phyloP scores from a whole-genome alignment of 1,140 invertebrate species.

The Pissodes strobi region DNA sequence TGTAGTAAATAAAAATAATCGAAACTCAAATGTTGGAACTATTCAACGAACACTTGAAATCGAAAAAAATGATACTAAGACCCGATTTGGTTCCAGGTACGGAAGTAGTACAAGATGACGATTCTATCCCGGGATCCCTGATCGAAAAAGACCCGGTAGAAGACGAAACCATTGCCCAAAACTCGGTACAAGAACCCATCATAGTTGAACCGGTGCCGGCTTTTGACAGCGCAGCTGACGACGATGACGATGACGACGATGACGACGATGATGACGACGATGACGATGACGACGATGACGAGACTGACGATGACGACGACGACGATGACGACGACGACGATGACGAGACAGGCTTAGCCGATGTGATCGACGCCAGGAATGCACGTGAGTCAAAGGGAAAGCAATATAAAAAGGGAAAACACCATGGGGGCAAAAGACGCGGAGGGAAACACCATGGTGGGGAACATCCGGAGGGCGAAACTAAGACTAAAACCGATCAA shows the following conservation, averaged over 20 bases:
- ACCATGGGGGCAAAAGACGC: conserved; percentile 43
- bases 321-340: conserved; percentile 78
- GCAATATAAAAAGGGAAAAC: conserved; percentile 63
- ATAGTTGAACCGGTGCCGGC: conserved; percentile 50
- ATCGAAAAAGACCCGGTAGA: conserved; percentile 51
- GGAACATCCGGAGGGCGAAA: conserved; percentile 4
- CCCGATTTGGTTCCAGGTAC: conserved; percentile 17
- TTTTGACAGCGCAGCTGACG: conserved; percentile 55
- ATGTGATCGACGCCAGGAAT: conserved; percentile 68
- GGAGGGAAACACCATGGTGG: conserved; percentile 6
- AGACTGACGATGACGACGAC: conserved; percentile 67
- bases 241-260: conserved; percentile 64
- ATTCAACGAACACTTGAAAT: too few species aligned
- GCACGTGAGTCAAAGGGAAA: conserved; percentile 77
- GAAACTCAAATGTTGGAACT: too few species aligned
- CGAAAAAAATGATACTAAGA: too few species aligned
- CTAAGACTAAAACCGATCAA: conserved; percentile 11
- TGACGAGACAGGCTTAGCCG: conserved; percentile 70
- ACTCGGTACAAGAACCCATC: conserved; percentile 42
- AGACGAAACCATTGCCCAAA: conserved; percentile 48
- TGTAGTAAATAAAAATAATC: too few species aligned
- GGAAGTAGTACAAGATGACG: conserved; percentile 23
- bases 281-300: conserved; percentile 63
- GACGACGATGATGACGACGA: conserved; percentile 60
- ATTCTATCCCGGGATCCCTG: conserved; percentile 45